A percentile compares a stretch with the other conserved stretches of the same genome.
Evolutionary conservation across 1,140 invertebrate species (phyloP).

Genomic region (Sesamia nonagrioides): DNA sequence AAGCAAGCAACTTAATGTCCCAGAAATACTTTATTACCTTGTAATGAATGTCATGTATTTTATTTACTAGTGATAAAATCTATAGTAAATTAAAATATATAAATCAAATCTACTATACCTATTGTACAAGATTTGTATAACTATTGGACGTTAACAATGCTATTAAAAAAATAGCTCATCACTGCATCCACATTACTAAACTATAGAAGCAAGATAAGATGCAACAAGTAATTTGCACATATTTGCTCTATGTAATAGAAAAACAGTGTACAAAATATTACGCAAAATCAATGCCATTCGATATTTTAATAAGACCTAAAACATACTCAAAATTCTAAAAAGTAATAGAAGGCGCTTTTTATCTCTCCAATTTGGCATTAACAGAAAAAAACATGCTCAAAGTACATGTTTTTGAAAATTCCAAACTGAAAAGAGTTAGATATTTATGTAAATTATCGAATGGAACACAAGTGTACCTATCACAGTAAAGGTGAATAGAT

Average conservation of each 20-base stretch:
- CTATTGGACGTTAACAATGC: slow-evolving; percentile 56
- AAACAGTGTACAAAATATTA: slow-evolving; percentile 38
- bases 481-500: slow-evolving; percentile 22
- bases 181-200: slow-evolving; percentile 50
- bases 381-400: slow-evolving; percentile 47
- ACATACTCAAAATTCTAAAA: neutral
- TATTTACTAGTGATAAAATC: slow-evolving; percentile 45
- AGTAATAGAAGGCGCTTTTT: slow-evolving; percentile 11
- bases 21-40: slow-evolving; percentile 39
- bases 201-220: slow-evolving; percentile 57
- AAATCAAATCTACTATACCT: slow-evolving; percentile 52
- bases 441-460: slow-evolving; percentile 35
- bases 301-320: slow-evolving; percentile 11
- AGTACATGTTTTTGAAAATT: slow-evolving; percentile 48
- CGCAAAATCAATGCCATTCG: slow-evolving; percentile 31
- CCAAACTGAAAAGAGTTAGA: slow-evolving; percentile 50
- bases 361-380: slow-evolving; percentile 54
- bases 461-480: slow-evolving; percentile 52
- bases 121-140: slow-evolving; percentile 55
- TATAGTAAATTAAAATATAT: slow-evolving; percentile 45
- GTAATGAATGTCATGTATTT: slow-evolving; percentile 46
- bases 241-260: slow-evolving; percentile 26
- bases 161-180: slow-evolving; percentile 46
- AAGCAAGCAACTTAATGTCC: slow-evolving; percentile 46
- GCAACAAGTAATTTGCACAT: slow-evolving; percentile 55